Evolutionary conservation across 2,113 vertebrate genomes (phyloP).

Genomic region (Cygnus buccinator): DNA sequence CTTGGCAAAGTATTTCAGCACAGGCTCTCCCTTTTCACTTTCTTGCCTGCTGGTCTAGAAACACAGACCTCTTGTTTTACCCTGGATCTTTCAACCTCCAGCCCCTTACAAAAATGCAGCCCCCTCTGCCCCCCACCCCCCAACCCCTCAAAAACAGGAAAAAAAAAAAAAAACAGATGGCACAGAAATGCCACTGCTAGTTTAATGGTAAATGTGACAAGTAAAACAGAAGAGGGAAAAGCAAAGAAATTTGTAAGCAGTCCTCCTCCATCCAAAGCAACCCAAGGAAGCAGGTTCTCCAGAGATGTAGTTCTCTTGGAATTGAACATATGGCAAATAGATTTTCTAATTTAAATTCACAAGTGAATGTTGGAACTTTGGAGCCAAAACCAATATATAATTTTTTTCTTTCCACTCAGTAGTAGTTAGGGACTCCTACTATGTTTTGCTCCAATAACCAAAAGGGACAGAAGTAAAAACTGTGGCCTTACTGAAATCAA

Average conservation of each 20-base stretch:
- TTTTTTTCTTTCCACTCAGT: background rate
- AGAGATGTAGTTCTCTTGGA: background rate
- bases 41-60: background rate
- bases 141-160: background rate
- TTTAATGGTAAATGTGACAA: constrained; percentile 33
- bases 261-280: background rate
- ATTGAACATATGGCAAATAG: constrained; percentile 22
- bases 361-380: background rate
- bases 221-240: constrained; percentile 27
- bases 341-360: constrained; percentile 24
- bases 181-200: constrained; percentile 15
- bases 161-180: background rate
- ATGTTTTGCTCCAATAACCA: background rate
- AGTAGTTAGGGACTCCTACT: background rate
- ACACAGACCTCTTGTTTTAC: background rate
- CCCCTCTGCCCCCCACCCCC: no score
- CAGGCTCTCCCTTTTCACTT: background rate
- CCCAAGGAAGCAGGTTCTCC: background rate
- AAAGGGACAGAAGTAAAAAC: background rate
- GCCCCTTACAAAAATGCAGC: background rate
- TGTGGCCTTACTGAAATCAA: background rate
- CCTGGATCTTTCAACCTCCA: background rate
- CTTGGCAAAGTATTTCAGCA: background rate
- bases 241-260: constrained; percentile 19
- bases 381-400: background rate